Conservation (phyloP, 2,888 invertebrate species). For the Chrysotoxum bicinctum region DNA sequence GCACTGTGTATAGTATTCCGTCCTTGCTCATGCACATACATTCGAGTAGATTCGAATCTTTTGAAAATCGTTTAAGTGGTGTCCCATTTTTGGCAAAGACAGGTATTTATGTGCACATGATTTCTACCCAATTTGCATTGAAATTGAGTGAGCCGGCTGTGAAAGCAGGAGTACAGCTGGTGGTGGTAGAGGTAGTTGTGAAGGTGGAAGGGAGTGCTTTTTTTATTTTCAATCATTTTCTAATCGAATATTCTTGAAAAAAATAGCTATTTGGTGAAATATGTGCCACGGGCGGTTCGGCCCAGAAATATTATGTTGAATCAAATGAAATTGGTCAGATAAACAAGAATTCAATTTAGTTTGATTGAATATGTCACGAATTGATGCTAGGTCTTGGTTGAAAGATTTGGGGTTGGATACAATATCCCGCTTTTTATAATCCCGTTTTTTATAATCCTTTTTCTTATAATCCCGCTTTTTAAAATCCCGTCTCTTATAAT, state of each 20-base stretch:
- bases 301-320: background rate
- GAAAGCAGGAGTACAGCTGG: background rate
- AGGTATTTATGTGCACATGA: slow-evolving; percentile 51
- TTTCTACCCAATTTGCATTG: slow-evolving; percentile 58
- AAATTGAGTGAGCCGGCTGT: slow-evolving; percentile 47
- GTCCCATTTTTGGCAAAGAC: slow-evolving; percentile 59
- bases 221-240: slow-evolving; percentile 13
- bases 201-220: background rate
- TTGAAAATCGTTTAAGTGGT: slow-evolving; percentile 61
- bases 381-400: background rate
- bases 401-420: background rate
- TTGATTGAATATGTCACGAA: background rate
- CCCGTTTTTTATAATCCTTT: no score
- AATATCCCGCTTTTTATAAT: no score
- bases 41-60: slow-evolving; percentile 58
- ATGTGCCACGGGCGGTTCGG: background rate
- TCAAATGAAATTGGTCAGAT: background rate
- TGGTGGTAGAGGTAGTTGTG: background rate
- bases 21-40: slow-evolving; percentile 27
- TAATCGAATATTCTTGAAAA: slow-evolving; percentile 26
- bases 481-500: no score
- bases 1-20: background rate
- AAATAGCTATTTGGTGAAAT: background rate
- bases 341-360: background rate
- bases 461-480: no score